Evolutionary conservation across 1,140 invertebrate genomes (phyloP), one percentile per base, ranked within the genome.

Genomic region (Cataglyphis hispanica): DNA sequence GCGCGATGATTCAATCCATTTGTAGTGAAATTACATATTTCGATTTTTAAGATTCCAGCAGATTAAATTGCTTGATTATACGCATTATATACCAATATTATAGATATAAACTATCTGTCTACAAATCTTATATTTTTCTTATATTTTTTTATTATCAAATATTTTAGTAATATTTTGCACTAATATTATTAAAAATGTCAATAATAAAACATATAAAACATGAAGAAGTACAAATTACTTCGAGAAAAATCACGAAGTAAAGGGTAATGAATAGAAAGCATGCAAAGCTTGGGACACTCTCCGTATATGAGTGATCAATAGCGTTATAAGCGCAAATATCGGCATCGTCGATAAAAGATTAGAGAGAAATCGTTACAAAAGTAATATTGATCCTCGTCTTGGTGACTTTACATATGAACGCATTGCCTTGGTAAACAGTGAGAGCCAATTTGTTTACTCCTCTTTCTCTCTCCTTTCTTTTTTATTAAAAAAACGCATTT

Each of bases 401-500:
- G n/a, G 19, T 63, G 72, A 70, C 56, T 40, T 78, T 37, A 61
- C 43, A 27, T 53, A 37, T 25, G 34, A 69, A 43, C 22, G 64
- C 37, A 81, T 81, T 81, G 77, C 70, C 64, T 81, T n/a, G n/a
- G n/a, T n/a, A n/a, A n/a, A 40, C 50, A 53, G 16, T 81, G 70
- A 34, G 50, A 60, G 50, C 50, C 50, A 81, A 81, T 81, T 70
- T 60, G 78, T 70, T 34, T 43, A 34, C 7, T 37, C 37, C 13
- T 0, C 19, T 31, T 27, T 22, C 19, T 13, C 11, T 13, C 11
- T 46, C 43, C 11, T 46, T 13, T 46, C 43, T 40, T 40, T 46
- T 3, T 46, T 46, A 46, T 11, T 46, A 46, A 81, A 81, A 66
- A 69, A 80, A 80, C 63, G 77, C 53, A 37, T 66, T 46, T 81